Evolutionary conservation across 1,140 invertebrate species (phyloP).

Genomic region (Megalopta genalis): DNA sequence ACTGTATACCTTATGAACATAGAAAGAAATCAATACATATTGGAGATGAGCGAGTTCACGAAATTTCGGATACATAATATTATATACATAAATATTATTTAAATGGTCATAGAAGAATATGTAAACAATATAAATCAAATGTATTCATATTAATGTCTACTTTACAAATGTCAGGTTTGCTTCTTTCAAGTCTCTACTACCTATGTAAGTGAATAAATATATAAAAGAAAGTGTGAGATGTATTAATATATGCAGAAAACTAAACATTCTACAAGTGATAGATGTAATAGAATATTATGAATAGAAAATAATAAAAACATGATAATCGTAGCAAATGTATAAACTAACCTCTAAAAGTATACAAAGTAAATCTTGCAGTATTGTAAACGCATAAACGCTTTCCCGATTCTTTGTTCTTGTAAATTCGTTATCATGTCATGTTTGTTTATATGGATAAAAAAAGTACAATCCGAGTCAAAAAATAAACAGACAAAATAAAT

Average conservation of each 20-base stretch:
- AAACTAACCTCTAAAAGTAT: constrained; percentile 37
- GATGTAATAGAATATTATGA: background rate
- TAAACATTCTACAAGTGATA: background rate
- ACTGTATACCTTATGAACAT: constrained; percentile 1
- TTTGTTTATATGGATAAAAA: background rate
- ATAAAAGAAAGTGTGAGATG: background rate
- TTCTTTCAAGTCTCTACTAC: background rate
- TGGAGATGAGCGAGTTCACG: too few species aligned
- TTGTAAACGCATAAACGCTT: background rate
- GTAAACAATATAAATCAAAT: too few species aligned
- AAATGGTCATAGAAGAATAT: too few species aligned
- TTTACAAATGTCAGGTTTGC: too few species aligned
- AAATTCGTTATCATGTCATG: background rate
- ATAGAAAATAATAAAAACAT: background rate
- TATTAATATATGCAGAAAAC: background rate
- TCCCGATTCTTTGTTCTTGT: background rate
- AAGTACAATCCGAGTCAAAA: background rate
- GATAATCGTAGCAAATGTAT: background rate
- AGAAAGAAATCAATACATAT: background rate
- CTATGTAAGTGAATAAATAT: background rate
- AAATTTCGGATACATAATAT: too few species aligned
- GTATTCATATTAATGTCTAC: too few species aligned
- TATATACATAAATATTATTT: too few species aligned
- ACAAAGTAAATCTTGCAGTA: background rate
- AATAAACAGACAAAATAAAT: background rate